These are phyloP conservation scores for Sorex fumeus DNA, from an alignment of 2,113 vertebrate species.

Conservation along the genomic window DNA sequence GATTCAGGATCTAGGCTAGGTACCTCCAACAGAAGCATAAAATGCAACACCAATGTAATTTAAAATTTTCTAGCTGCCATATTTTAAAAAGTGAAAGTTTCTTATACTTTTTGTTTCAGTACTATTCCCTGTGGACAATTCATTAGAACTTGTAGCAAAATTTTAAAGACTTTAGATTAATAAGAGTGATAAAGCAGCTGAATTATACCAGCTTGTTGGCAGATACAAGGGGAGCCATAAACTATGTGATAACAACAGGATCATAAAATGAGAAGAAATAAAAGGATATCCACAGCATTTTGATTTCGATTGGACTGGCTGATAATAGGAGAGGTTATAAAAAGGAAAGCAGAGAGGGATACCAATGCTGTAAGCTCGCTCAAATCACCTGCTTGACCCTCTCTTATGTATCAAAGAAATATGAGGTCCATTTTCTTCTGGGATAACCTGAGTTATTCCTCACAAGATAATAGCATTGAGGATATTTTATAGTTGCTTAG, in stretches of 20 bases:
- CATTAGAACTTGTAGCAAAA: slow-evolving; percentile 67
- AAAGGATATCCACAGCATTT: slow-evolving; percentile 65
- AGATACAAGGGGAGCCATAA: slow-evolving; percentile 77
- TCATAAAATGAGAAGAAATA: slow-evolving; percentile 78
- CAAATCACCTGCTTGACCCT: background rate
- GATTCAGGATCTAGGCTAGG: background rate
- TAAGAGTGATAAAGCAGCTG: slow-evolving; percentile 49
- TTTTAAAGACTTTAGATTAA: slow-evolving; percentile 75
- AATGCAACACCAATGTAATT: background rate
- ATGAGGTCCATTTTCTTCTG: background rate
- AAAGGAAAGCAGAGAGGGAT: background rate
- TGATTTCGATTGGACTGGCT: slow-evolving; percentile 65
- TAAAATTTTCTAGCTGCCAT: background rate
- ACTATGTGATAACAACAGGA: slow-evolving; percentile 69
- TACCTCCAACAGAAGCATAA: background rate
- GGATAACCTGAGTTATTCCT: slow-evolving; percentile 62
- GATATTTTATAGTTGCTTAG: slow-evolving; percentile 47
- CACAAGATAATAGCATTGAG: slow-evolving; percentile 22
- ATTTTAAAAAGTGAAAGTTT: background rate
- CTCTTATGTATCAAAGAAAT: slow-evolving; percentile 31
- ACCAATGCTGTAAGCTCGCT: slow-evolving; percentile 26
- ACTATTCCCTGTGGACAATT: background rate
- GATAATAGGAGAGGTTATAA: slow-evolving; percentile 56
- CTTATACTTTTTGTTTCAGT: slow-evolving; percentile 53
- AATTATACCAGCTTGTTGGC: slow-evolving; percentile 72